Evolutionary conservation across 2,797 vertebrate species (phyloP).

Genomic region (Falco concolor): DNA sequence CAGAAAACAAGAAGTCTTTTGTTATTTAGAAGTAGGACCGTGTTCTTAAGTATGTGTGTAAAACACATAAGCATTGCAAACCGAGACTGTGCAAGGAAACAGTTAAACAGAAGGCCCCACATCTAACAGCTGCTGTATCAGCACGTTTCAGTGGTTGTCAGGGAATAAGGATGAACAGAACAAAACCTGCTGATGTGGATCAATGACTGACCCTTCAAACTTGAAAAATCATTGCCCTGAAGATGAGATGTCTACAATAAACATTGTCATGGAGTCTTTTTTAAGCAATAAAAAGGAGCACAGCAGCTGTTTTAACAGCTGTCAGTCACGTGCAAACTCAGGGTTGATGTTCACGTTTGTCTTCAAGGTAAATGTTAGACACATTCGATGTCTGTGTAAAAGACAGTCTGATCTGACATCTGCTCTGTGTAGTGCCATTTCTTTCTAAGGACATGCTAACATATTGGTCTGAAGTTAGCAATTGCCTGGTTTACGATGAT

Average conservation of each 20-base stretch:
- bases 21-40: not conserved
- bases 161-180: not conserved
- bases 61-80: not conserved
- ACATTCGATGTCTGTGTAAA: accelerated
- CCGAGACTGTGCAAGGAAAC: not conserved
- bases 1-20: not conserved
- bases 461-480: not conserved
- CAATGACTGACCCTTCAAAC: not conserved
- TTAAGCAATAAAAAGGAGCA: not conserved
- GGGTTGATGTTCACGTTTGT: not conserved
- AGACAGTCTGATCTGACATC: not conserved
- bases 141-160: not conserved
- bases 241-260: not conserved
- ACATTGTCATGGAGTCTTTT: not conserved
- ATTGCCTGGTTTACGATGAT: not conserved
- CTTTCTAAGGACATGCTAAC: not conserved
- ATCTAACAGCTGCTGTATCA: not conserved
- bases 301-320: not conserved
- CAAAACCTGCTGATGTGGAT: not conserved
- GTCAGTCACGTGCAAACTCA: not conserved
- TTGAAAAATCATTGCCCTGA: not conserved
- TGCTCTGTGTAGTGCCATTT: not conserved
- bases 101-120: not conserved
- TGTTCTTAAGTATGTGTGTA: not conserved
- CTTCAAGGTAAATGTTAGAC: not conserved